These are phyloP conservation scores for Athrips mouffetella DNA, from an alignment of 2,888 invertebrate species.

Conservation along the genomic window DNA sequence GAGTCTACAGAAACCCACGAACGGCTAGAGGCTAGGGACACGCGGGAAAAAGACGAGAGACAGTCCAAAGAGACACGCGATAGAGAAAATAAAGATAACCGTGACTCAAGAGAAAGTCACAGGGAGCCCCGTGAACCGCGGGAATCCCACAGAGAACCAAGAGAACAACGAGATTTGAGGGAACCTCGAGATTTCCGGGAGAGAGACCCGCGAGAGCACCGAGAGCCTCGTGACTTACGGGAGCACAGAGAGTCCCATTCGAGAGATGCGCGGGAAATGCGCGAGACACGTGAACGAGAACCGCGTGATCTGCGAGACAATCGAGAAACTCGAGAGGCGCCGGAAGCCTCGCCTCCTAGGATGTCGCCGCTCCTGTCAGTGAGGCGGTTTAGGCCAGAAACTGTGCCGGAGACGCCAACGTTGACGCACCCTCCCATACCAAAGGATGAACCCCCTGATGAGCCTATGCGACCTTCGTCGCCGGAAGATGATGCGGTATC, in stretches of 20 bases:
- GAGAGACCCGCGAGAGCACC: slow-evolving; percentile 44
- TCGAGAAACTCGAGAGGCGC: slow-evolving; percentile 55
- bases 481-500: slow-evolving; percentile 80
- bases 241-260: slow-evolving; percentile 39
- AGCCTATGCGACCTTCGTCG: slow-evolving; percentile 73
- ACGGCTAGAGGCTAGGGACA: slow-evolving; percentile 54
- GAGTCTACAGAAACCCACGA: slow-evolving; percentile 55
- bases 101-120: slow-evolving; percentile 53
- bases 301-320: slow-evolving; percentile 39
- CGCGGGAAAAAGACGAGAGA: slow-evolving; percentile 59
- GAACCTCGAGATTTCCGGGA: slow-evolving; percentile 39
- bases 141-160: slow-evolving; percentile 39
- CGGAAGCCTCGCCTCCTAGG: slow-evolving; percentile 70
- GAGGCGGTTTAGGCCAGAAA: slow-evolving; percentile 65
- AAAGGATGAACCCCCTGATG: slow-evolving; percentile 76
- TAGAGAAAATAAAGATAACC: slow-evolving; percentile 57
- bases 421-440: slow-evolving; percentile 71
- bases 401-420: slow-evolving; percentile 54
- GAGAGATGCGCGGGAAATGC: slow-evolving; percentile 42
- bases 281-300: slow-evolving; percentile 41
- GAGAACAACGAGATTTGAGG: slow-evolving; percentile 38
- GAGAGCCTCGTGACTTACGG: slow-evolving; percentile 53
- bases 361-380: slow-evolving; percentile 71
- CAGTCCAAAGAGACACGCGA: slow-evolving; percentile 56
- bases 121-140: slow-evolving; percentile 59